These are phyloP conservation scores for Indicator maculatus DNA, from an alignment of 2,113 vertebrate species.

Conservation along the genomic window DNA sequence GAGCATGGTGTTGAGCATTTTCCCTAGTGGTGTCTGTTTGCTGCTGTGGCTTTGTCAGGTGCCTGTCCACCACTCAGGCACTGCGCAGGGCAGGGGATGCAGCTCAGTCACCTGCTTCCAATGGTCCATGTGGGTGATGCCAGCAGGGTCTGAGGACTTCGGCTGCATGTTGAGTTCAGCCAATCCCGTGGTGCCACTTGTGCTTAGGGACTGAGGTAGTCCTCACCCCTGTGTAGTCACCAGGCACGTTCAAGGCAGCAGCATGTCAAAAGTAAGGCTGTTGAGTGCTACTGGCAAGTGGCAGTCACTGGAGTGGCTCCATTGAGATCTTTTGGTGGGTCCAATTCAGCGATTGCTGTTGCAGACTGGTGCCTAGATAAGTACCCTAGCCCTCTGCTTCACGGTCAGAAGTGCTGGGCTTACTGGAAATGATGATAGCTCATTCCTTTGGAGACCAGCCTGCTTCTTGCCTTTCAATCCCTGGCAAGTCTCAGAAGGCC, in stretches of 20 bases:
- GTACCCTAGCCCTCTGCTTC: not conserved
- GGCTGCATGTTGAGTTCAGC: not conserved
- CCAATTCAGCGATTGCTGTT: not conserved
- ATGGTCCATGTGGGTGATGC: accelerated
- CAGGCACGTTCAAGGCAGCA: not conserved
- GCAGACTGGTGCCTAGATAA: not conserved
- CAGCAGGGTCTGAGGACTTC: not conserved
- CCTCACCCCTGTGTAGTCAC: not conserved
- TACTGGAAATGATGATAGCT: not conserved
- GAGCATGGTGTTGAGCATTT: not conserved
- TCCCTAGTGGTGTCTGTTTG: accelerated
- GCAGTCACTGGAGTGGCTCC: not conserved
- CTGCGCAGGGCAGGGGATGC: accelerated
- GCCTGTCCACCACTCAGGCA: accelerated
- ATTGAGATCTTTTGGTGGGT: accelerated
- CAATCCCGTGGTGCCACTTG: accelerated
- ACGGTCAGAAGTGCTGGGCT: not conserved
- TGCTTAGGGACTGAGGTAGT: not conserved
- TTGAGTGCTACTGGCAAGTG: not conserved
- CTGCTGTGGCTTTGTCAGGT: not conserved
- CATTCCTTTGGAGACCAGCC: not conserved
- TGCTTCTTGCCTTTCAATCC: not conserved
- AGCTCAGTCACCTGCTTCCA: not conserved
- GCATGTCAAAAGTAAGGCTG: not conserved
- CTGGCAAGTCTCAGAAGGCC: not conserved